Evolutionary conservation across 1,140 invertebrate species (phyloP), one percentile per base, ranked within the genome.

Genomic region (Euborellia annulipes): DNA sequence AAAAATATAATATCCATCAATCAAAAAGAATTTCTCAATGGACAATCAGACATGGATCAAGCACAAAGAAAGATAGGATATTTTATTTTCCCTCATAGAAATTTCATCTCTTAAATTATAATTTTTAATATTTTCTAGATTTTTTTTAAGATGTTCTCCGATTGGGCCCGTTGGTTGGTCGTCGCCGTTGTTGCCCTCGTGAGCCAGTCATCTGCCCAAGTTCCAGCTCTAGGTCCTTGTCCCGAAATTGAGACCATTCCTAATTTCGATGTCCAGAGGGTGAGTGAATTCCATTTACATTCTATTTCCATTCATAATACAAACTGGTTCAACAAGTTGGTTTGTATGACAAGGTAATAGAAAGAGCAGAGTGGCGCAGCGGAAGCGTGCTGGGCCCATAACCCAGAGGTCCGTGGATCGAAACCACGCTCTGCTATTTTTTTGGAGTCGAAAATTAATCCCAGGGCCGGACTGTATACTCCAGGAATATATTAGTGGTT

Each of bases 371-470:
- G 85, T 90, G 86, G 86, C 85, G 85, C 85, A 89, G 85, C 83
- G 85, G 86, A 87, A 90, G 82, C 85, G 86, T 87, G 85, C 84
- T 91, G 85, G 87, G 85, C 85, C 83, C 85, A 89, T 90, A 90
- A 90, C 85, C 85, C 85, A 90, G 85, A 90, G 85, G 86, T 89
- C 82, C 79, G 83, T 84, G 77, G 83, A 86, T 88, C 83, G 83
- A 87, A 87, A 87, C 82, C 77, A 85, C 79, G 79, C 75, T 85
- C 82, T 87, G 82, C 82, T 86, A 85, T 48, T 11, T 27, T 27
- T 27, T 27, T n/a, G n/a, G n/a, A n/a, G n/a, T n/a, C n/a, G n/a
- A n/a, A n/a, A n/a, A n/a, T n/a, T n/a, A n/a, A n/a, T n/a, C n/a
- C n/a, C n/a, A n/a, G n/a, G n/a, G n/a, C n/a, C n/a, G n/a, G n/a